Evolutionary conservation across 2,113 vertebrate species (phyloP), one percentile per base, ranked within the genome.

Genomic region (Salvelinus alpinus): DNA sequence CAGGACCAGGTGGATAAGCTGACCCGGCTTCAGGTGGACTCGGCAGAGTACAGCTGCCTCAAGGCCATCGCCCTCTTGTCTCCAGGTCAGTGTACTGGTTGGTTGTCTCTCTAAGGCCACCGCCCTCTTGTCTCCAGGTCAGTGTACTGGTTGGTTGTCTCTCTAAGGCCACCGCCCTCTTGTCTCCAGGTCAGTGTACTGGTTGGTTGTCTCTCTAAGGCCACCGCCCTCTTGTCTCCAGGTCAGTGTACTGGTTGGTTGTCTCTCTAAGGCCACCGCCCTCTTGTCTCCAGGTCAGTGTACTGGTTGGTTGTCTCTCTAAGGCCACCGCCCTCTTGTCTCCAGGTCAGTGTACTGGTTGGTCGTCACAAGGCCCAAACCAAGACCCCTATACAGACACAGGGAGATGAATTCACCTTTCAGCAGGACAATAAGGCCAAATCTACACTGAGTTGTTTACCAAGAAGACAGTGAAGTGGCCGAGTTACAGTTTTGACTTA

Each of bases 1-100:
- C 97, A 99, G 95, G 97, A 98, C 82, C 97, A 99, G 93, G 97
- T 98, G 91, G 97, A 99, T 88, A 98, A 98, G 90, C 94, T 99
- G 77, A 95, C 95, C 85, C 84, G 96, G 71, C 92, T 99, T 71
- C 97, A 99, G 87, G 97, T 99, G 82, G 97, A 99, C 73, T 94
- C 96, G 0, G 97, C 97, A 0, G 97, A 99, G 87, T 99, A 96
- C 89, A 97, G 97, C 91, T 99, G 97, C 92, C 96, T 99, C 85
- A 99, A 99, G 91, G 97, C 97, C 91, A 97, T 99, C 6, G 96
- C 96, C 0, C 96, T 99, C 82, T 98, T 99, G 88, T 97, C 97
- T 2, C 96, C 97, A 0, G 97, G 96, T 97, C 64, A 77, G 94
- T 83, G 27, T 1, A 12, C 8, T 54, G 14, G 38, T 44, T 44